Evolutionary conservation across 1,140 invertebrate species (phyloP), one percentile per base, ranked within the genome.

Genomic region (Drosophila pachea): DNA sequence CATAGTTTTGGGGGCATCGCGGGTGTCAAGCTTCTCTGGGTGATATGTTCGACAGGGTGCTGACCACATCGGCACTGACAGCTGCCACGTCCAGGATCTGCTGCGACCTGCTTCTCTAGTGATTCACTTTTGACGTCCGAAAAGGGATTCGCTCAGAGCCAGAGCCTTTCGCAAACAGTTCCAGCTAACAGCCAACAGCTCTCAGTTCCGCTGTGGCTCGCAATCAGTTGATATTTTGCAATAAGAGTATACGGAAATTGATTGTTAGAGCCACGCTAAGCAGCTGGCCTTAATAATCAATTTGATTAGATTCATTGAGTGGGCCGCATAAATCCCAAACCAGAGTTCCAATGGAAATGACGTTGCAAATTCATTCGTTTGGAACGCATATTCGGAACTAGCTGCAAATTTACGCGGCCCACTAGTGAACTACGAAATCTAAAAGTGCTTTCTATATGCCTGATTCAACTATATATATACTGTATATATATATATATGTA

Each of bases 1-100:
- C 81, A 67, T 55, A 86, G 62, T 73, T 84, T 59, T 68, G 60
- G n/a, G 79, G 61, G 78, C 60, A 64, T 50, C 54, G 48, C 66
- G 45, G 61, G 61, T 64, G 65, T 67, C 47, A 53, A 47, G 58
- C n/a, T 62, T 71, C 65, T 74, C 55, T 67, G 69, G 69, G 81
- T 84, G 81, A 84, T 86, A 84, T 66, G 55, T 72, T 59, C 47
- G 60, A 72, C 71, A 67, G 45, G 49, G 49, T 53, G 40, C 7
- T 35, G 56, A 12, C 4, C 63, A 29, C 32, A 16, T 62, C 55
- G 59, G 45, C 50, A 68, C 59, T 60, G 43, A 22, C 32, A 58
- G 8, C 67, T 33, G 40, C 38, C n/a, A 73, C 55, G 47, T 5
- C 0, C 9, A 42, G 6, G 2, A 9, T 22, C 22, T 22, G 22